Base-by-base conservation (phyloP, 2,888 invertebrate species). In the Acholoe squamosa region DNA sequence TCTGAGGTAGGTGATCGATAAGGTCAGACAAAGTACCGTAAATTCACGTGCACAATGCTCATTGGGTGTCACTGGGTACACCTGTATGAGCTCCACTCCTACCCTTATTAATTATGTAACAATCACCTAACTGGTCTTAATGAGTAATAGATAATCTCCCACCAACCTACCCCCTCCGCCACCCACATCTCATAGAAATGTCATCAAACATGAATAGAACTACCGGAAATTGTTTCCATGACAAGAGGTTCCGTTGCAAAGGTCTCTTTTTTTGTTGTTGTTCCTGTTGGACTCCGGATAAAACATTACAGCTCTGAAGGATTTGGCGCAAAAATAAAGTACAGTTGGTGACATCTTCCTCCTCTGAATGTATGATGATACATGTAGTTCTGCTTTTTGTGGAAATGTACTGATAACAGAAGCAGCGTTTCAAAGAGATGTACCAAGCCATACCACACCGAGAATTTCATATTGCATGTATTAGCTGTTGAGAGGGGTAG, bases 141-240 rank as follows among this genome's bases (percentile, higher is more conserved):
- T 71, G 71, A 71, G 71, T 71, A 71, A 71, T 28, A 71, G 71
- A 71, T 71, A 71, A 71, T 28, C 25, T n/a, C 14, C 28, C n/a
- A 14, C 71, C 28, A n/a, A 7, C 61, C 61, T 19, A 61, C 61
- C 22, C 61, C 19, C 19, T 12, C 19, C n/a, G 7, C n/a, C 61
- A 0, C 3, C 61, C 61, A 43, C 43, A 43, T 7, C 43, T 43
- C 43, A 43, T 43, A 61, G 10, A 71, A 71, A 71, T 71, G 71
- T 71, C 71, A 28, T 71, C 71, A 28, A n/a, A 19, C 28, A 25
- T 71, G 71, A 71, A 43, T 43, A 43, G 43, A 43, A 43, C 71
- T 25, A 28, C 71, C 71, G 71, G 71, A 71, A 71, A 71, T 71
- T 71, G 71, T 71, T 28, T 71, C 71, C 71, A 71, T 71, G 71